Evolutionary conservation across 2,888 invertebrate genomes (phyloP).

Genomic region (Sinotaia quadrata): DNA sequence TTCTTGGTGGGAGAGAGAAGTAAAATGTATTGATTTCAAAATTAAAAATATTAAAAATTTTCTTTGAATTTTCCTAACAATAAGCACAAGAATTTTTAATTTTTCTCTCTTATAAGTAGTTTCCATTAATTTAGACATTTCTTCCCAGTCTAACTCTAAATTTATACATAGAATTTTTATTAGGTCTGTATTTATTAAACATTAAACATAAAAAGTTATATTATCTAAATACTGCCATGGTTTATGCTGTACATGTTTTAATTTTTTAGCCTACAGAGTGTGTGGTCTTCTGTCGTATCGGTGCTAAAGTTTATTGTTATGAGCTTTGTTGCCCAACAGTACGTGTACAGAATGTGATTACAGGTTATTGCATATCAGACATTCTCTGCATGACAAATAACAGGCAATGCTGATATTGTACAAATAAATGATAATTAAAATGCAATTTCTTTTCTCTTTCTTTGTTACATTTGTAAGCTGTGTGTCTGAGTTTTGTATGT

Average conservation of each 20-base stretch:
- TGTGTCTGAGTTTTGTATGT: not conserved
- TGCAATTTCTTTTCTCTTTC: not conserved
- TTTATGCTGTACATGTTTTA: slow-evolving; percentile 8
- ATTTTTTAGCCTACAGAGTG: slow-evolving; percentile 11
- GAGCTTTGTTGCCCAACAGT: slow-evolving; percentile 4
- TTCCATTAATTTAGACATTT: too few species aligned
- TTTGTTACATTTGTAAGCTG: not conserved
- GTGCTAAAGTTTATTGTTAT: slow-evolving; percentile 8
- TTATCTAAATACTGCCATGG: too few species aligned
- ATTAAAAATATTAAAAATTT: too few species aligned
- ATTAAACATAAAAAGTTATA: too few species aligned
- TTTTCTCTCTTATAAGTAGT: too few species aligned
- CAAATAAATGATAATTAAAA: slow-evolving; percentile 24
- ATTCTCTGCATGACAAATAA: slow-evolving; percentile 18
- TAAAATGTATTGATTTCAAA: too few species aligned
- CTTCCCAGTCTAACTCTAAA: too few species aligned
- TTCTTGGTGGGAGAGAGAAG: too few species aligned
- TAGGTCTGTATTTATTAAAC: too few species aligned
- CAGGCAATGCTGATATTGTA: slow-evolving; percentile 27
- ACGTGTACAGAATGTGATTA: slow-evolving; percentile 31
- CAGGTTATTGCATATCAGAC: slow-evolving; percentile 29
- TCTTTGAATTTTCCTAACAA: too few species aligned
- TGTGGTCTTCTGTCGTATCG: slow-evolving; percentile 8
- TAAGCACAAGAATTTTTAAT: too few species aligned
- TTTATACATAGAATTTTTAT: too few species aligned